Base-by-base conservation (phyloP, 2,797 vertebrate genomes). In the Poecilia velifera region DNA sequence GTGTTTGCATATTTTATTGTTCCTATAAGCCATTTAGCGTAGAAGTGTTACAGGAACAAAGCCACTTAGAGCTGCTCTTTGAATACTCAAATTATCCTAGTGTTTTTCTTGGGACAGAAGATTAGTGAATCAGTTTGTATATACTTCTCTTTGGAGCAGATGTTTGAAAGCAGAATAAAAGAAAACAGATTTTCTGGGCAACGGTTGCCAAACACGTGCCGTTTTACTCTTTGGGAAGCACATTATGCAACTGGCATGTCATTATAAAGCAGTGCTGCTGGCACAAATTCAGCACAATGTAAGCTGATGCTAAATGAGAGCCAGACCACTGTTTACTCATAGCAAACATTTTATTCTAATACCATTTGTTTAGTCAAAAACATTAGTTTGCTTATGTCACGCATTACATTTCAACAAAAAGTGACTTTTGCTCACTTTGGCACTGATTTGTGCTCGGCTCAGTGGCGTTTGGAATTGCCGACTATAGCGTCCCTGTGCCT, bases 221-320 rank as follows among this genome's bases (percentile, higher is more conserved):
- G n/a, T 83, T 84, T 89, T 82, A 77, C 83, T 91, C 70, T 70
- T 84, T 71, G 81, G 73, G 78, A 82, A 89, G 87, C 85, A 85
- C 76, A 82, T 89, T 92, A 82, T 85, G 86, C 86, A 47, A n/a
- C 85, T 91, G 85, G 85, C 83, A 59, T 41, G 53, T 87, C 80
- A 73, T 14, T 84, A 66, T 76, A 70, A 76, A 84, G 83, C 79
- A 87, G 73, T 41, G 22, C 25, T 76, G 79, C 86, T 89, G 90
- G 87, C 90, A 89, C 76, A n/a, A 2, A 78, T 81, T 89, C 83
- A 88, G 72, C 82, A 83, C 72, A 81, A 75, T 87, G 88, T 70
- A 81, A 92, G 78, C 76, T 86, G 87, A 94, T 91, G 89, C 90
- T 90, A 78, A 72, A 78, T 78, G 71, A 72, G 72, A 86, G 82